Evolutionary conservation across 2,113 vertebrate genomes (phyloP), one percentile per base, ranked within the genome.

Genomic region (Pseudopipra pipra): DNA sequence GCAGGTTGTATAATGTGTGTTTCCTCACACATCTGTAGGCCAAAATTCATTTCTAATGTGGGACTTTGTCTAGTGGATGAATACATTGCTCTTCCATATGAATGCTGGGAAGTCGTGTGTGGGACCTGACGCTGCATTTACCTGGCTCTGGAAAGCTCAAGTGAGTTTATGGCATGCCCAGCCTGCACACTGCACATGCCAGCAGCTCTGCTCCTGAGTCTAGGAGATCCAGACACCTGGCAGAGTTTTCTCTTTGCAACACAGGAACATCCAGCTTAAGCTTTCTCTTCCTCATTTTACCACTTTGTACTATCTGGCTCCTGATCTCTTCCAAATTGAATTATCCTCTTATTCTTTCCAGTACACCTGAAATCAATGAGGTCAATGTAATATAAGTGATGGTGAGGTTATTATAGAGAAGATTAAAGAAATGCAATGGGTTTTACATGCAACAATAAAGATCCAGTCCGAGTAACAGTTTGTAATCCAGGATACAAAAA

Each of bases 51-150:
- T 49, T 16, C 16, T 41, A 33, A 8, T 28, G 21, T 41, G 66
- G 16, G 76, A 47, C 44, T 51, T 24, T 47, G 31, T 31, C 31
- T 51, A 39, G 41, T 24, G 76, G 39, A 56, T 2, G 4, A 83
- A 55, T n/a, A 33, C 12, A 5, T 1, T 77, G n/a, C 41, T 78
- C 5, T 75, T 86, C 56, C 0, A 0, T 27, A 52, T 56, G 62
- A 90, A 55, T 37, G 25, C 22, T 63, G 74, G 47, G 37, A 84
- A 77, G 61, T 33, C 7, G 0, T n/a, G 39, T 12, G 22, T 41
- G 52, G 21, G 33, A 62, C 12, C 55, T 63, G 30, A 58, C 16
- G 10, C 25, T 1, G 2, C 37, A 21, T 73, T 84, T 73, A 16
- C n/a, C 58, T 20, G 76, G 21, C 33, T 78, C 70, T 91, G 76